Evolutionary conservation across 2,113 vertebrate species (phyloP).

Genomic region (Ibidorhyncha struthersii): DNA sequence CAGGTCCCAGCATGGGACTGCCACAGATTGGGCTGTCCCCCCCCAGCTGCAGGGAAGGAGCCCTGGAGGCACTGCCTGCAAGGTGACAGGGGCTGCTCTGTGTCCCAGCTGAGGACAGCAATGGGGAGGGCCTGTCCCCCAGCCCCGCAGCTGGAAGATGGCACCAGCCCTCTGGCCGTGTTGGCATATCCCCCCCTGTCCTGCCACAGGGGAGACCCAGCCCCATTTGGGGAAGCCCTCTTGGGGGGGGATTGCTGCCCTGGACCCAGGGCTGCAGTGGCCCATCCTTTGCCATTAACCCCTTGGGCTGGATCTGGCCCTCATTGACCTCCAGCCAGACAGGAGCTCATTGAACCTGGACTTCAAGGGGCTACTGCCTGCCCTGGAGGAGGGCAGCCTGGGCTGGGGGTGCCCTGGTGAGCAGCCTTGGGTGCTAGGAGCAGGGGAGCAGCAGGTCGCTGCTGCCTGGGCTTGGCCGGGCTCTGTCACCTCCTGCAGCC

Average conservation of each 20-base stretch:
- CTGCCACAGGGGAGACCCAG: background rate
- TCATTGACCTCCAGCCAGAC: background rate
- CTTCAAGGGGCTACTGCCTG: background rate
- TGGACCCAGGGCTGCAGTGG: background rate
- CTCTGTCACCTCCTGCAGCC: background rate
- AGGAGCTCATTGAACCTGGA: background rate
- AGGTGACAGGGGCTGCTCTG: background rate
- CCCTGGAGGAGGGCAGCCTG: background rate
- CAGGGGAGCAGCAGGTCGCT: background rate
- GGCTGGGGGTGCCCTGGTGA: background rate
- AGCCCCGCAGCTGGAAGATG: background rate
- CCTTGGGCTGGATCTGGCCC: background rate
- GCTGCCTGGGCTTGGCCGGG: background rate
- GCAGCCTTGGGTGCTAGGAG: background rate
- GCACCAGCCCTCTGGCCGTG: background rate
- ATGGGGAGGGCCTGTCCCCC: background rate
- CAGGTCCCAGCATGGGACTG: background rate
- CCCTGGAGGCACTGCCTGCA: background rate
- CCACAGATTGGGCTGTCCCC: background rate
- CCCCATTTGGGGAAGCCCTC: background rate
- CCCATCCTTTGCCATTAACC: background rate
- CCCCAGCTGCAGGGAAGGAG: background rate
- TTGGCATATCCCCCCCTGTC: accelerated
- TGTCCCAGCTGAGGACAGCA: background rate
- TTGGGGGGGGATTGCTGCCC: background rate